Percentiles rank a stretch among this genome's conserved stretches.
These are phyloP conservation scores for Aphidius colemani DNA, from an alignment of 2,888 invertebrate species.

Conservation along the genomic window DNA sequence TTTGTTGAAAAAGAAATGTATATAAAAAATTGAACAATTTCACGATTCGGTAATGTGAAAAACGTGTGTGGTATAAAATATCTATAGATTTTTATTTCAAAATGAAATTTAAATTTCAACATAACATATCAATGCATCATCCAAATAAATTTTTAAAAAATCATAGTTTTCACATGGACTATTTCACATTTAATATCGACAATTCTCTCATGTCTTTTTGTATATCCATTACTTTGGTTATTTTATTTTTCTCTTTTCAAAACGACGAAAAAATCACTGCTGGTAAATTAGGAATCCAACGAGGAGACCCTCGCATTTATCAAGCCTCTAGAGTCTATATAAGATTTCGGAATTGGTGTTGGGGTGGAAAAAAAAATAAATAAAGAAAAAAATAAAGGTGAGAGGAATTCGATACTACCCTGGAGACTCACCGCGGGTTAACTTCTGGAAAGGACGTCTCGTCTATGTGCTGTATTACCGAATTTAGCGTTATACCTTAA, in stretches of 20 bases:
- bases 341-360: constrained; percentile 35
- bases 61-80: constrained; percentile 32
- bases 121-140: constrained; percentile 48
- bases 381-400: background rate
- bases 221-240: constrained; percentile 9
- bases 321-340: constrained; percentile 37
- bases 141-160: constrained; percentile 15
- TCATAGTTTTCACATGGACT: too few species aligned
- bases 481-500: too few species aligned
- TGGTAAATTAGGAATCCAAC: constrained; percentile 48
- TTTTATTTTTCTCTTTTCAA: background rate
- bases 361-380: background rate
- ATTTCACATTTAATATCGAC: too few species aligned
- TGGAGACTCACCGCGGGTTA: constrained; percentile 32
- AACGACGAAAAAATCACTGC: constrained; percentile 40
- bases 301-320: constrained; percentile 45
- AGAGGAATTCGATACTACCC: constrained; percentile 35
- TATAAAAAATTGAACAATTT: too few species aligned
- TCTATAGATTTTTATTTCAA: constrained; percentile 32
- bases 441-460: constrained; percentile 14
- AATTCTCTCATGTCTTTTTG: too few species aligned
- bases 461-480: background rate
- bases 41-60: constrained; percentile 10
- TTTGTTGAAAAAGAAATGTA: too few species aligned
- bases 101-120: constrained; percentile 46